phyloP scores from a whole-genome alignment of 2,113 vertebrate species.

The Laticauda colubrina region DNA sequence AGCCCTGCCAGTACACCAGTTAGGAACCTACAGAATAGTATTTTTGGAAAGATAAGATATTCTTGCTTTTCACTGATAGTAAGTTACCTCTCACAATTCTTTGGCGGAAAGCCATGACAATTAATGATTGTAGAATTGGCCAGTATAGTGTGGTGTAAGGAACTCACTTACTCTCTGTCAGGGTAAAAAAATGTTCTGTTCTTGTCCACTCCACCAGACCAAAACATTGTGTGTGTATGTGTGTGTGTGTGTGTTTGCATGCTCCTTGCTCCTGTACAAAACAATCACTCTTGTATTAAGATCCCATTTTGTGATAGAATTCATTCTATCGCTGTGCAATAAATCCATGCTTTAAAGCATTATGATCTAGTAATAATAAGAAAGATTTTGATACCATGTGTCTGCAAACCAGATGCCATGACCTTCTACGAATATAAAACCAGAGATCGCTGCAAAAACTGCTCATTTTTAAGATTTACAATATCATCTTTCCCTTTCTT shows the following conservation, averaged over 20 bases:
- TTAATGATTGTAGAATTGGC: neutral
- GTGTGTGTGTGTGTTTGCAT: neutral
- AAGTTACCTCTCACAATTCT: neutral
- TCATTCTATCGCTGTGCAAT: neutral
- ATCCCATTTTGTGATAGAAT: neutral
- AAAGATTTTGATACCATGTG: neutral
- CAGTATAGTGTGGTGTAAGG: neutral
- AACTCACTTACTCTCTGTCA: neutral
- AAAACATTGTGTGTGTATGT: neutral
- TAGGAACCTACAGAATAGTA: neutral
- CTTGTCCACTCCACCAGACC: neutral
- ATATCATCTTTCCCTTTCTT: neutral
- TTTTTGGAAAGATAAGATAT: neutral
- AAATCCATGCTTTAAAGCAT: neutral
- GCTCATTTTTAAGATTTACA: neutral
- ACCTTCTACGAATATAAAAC: constrained; percentile 29
- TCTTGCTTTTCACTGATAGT: neutral
- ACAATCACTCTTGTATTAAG: constrained; percentile 28
- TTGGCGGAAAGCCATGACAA: neutral
- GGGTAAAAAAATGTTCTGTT: neutral
- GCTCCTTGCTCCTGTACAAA: neutral
- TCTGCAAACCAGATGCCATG: constrained; percentile 38
- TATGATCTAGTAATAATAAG: constrained; percentile 5
- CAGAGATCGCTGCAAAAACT: constrained; percentile 18
- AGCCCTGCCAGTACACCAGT: neutral